Percentiles rank a stretch among this genome's conserved stretches.
Conservation (phyloP, 1,140 invertebrate species). For the Meloidogyne hapla region DNA sequence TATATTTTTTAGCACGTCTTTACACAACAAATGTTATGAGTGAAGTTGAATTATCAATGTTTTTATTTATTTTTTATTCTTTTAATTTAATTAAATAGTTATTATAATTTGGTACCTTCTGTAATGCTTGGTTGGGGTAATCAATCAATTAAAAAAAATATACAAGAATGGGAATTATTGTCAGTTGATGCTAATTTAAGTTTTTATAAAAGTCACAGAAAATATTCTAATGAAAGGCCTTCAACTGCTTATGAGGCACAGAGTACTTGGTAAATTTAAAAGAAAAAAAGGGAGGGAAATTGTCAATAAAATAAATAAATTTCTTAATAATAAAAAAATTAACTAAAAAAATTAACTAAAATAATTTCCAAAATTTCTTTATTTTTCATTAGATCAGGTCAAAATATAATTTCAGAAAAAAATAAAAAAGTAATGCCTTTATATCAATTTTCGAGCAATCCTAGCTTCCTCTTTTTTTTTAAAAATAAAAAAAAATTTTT, state of each 20-base stretch:
- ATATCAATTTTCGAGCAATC: no score
- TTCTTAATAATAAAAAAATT: no score
- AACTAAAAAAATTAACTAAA: no score
- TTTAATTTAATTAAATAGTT: conserved; percentile 32
- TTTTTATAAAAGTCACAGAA: conserved; percentile 35
- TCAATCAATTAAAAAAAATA: conserved; percentile 42
- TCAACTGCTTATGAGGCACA: conserved; percentile 32
- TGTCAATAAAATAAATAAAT: no score
- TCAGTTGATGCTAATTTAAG: conserved; percentile 32
- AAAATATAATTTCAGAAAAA: no score
- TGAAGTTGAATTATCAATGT: conserved; percentile 45
- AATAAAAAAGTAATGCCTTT: no score
- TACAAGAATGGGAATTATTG: conserved; percentile 46
- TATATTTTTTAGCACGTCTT: conserved; percentile 30
- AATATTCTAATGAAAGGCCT: conserved; percentile 36
- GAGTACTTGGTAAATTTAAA: conserved; percentile 40
- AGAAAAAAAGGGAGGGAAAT: background rate
- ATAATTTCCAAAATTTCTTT: no score
- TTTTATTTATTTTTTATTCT: conserved; percentile 34
- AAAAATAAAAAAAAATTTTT: no score
- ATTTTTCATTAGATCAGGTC: no score
- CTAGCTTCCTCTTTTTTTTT: no score
- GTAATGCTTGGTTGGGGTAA: conserved; percentile 45
- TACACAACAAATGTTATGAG: conserved; percentile 46
- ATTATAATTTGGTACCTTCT: conserved; percentile 38